Evolutionary conservation across 2,888 invertebrate genomes (phyloP).

Genomic region (Microctonus brassicae): DNA sequence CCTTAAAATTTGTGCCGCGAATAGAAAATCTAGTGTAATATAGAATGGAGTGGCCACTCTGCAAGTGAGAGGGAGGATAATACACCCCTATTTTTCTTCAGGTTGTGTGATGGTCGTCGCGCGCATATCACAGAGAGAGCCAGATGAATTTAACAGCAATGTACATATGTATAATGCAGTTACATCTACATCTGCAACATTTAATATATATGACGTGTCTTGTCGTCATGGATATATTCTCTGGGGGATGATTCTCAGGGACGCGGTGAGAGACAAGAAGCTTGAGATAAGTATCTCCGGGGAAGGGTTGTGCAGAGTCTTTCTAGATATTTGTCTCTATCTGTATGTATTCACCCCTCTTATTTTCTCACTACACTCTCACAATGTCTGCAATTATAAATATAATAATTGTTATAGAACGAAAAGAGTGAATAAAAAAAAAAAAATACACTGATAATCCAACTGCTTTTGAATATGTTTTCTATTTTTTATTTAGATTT

Average conservation of each 20-base stretch:
- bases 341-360: conserved; percentile 3
- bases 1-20: conserved; percentile 63
- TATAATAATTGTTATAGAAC: background rate
- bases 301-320: background rate
- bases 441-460: background rate
- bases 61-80: conserved; percentile 30
- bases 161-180: conserved; percentile 1
- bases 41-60: conserved; percentile 55
- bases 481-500: background rate
- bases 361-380: background rate
- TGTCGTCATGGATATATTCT: conserved; percentile 21
- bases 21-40: conserved; percentile 50
- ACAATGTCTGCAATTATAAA: conserved; percentile 42
- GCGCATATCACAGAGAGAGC: background rate
- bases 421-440: background rate
- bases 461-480: too few species aligned
- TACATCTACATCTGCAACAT: background rate
- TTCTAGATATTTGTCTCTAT: conserved; percentile 19
- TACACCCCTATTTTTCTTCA: too few species aligned
- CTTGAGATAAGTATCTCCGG: conserved; percentile 31
- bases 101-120: conserved; percentile 1
- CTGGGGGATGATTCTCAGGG: conserved; percentile 10
- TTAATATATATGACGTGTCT: conserved; percentile 14
- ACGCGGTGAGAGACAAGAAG: conserved; percentile 2
- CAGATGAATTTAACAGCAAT: background rate